Conservation (phyloP, 1,140 invertebrate genomes). For the Trinorchestia longiramus region DNA sequence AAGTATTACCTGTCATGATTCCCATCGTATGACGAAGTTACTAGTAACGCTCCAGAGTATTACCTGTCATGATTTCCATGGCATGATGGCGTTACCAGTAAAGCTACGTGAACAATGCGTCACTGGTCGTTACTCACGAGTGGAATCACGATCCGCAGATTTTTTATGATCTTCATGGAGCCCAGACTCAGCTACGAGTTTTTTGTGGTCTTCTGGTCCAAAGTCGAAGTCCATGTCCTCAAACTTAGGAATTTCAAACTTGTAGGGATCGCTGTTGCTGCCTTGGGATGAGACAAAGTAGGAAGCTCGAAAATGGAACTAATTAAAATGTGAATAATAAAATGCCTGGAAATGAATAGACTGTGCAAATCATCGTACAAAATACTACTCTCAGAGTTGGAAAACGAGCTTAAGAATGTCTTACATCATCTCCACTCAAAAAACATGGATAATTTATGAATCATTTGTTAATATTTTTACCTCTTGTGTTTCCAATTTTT, state of each 20-base stretch:
- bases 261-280: conserved; percentile 46
- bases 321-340: neutral
- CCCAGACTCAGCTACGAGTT: conserved; percentile 27
- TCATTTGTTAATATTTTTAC: too few relatives aligned
- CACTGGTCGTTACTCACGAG: conserved; percentile 17
- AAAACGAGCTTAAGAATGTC: neutral
- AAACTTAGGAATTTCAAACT: conserved; percentile 44
- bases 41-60: too few relatives aligned
- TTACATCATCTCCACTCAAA: neutral
- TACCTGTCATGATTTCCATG: neutral
- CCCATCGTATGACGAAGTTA: too few relatives aligned
- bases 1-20: too few relatives aligned
- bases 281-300: conserved; percentile 6
- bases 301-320: neutral
- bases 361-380: neutral
- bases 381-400: neutral
- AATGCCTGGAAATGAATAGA: neutral
- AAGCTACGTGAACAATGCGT: neutral
- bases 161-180: conserved; percentile 26
- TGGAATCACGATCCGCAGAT: neutral
- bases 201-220: conserved; percentile 8
- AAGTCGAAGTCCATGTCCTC: conserved; percentile 48
- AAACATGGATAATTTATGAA: neutral
- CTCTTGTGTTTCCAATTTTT: neutral
- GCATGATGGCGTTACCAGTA: neutral